Evolutionary conservation across 2,113 vertebrate genomes (phyloP).

Genomic region (Herpailurus yagouaroundi): DNA sequence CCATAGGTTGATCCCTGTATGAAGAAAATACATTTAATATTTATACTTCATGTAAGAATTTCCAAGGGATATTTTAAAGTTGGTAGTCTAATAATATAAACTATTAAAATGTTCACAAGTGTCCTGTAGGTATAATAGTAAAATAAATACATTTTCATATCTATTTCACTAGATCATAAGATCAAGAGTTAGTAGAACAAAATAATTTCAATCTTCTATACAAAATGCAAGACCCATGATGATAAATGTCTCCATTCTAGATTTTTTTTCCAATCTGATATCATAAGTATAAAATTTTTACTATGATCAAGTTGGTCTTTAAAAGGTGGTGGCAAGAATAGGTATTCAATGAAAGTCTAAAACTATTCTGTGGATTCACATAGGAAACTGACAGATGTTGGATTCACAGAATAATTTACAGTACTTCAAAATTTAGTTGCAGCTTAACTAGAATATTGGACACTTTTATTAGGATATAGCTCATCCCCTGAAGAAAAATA

Average conservation of each 20-base stretch:
- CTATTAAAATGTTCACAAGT: not conserved
- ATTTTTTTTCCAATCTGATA: not conserved
- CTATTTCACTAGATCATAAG: conserved; percentile 36
- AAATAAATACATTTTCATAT: not conserved
- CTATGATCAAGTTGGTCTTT: not conserved
- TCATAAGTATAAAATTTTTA: not conserved
- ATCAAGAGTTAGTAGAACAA: conserved; percentile 33
- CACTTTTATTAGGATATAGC: not conserved
- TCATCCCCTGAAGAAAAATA: not conserved
- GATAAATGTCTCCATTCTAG: not conserved
- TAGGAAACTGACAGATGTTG: not conserved
- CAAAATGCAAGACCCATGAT: not conserved
- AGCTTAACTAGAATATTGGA: not conserved
- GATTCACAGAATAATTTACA: not conserved
- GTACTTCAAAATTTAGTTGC: not conserved
- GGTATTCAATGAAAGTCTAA: not conserved
- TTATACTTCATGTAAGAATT: conserved; percentile 33
- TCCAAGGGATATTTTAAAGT: conserved; percentile 40
- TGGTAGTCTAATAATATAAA: not conserved
- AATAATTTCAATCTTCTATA: conserved; percentile 24
- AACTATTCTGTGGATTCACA: not conserved
- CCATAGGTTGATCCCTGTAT: conserved; percentile 81
- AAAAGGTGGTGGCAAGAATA: not conserved
- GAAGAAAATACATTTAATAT: conserved; percentile 55
- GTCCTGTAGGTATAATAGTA: not conserved